A percentile compares a stretch with the other conserved stretches of the same genome.
Conservation (phyloP, 2,797 vertebrate species). For the Oryzias sinensis region DNA sequence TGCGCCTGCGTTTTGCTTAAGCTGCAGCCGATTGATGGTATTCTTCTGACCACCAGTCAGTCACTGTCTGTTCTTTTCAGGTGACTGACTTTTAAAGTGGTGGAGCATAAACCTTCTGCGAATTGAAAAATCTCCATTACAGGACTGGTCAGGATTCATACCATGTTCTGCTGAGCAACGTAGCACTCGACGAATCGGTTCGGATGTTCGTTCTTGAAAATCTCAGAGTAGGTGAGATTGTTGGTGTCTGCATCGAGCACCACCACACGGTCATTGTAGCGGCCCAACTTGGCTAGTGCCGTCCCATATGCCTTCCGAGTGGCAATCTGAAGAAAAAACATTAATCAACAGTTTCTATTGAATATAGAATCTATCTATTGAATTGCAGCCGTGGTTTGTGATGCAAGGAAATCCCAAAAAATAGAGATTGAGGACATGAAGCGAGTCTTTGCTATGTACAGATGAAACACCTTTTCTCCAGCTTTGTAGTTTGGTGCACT, state of each 20-base stretch:
- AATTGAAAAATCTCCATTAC: background rate
- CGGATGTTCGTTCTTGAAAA: constrained; percentile 94
- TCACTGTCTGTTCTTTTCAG: no score
- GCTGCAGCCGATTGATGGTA: no score
- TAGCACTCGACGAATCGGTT: constrained; percentile 92
- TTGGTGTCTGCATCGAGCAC: constrained; percentile 94
- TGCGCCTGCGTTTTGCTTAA: no score
- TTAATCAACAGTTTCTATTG: background rate
- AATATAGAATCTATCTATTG: no score
- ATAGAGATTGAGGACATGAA: background rate
- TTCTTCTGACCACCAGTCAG: no score
- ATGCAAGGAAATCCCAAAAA: background rate
- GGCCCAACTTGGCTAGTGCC: constrained; percentile 89
- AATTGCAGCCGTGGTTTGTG: background rate
- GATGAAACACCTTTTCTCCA: constrained; percentile 86
- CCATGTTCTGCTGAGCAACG: constrained; percentile 98
- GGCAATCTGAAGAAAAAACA: constrained; percentile 76
- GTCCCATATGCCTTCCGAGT: constrained; percentile 92
- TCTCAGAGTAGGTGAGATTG: constrained; percentile 91
- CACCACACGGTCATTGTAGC: constrained; percentile 86
- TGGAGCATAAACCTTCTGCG: no score
- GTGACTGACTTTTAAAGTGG: no score
- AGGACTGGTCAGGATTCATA: constrained; percentile 40
- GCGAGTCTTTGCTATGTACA: background rate
- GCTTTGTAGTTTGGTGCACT: constrained; percentile 89